Base-by-base conservation (phyloP, 2,888 invertebrate species). In the Trissonchulus latispiculum region DNA sequence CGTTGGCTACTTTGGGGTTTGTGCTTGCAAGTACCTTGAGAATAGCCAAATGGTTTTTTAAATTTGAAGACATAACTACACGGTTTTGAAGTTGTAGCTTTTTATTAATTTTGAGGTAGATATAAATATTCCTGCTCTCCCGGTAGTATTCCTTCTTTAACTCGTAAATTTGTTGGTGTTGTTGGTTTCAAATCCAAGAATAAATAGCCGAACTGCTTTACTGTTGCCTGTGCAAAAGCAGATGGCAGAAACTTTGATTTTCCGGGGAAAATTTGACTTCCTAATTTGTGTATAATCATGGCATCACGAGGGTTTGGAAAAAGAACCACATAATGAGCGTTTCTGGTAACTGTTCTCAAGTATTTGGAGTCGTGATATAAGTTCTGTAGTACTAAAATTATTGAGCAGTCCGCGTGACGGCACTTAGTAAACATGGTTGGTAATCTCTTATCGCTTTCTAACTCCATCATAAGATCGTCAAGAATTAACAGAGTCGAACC, bases 231-330 rank as follows among this genome's bases (percentile, higher is more conserved):
- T 3, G 31, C 69, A 68, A 68, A 68, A 15, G 69, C 69, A 8
- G 23, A 28, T 61, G 70, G 15, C 8, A 70, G 28, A 23, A 70
- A 59, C n/a, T 70, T 32, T 29, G 59, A 28, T 70, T 29, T 70
- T 2, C 37, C 28, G 23, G 37, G 70, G 23, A 36, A 70, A 23
- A 59, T 61, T 33, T 68, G 69, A 15, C 35, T 23, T 3, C 69
- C 69, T 68, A 68, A 36, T 8, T 32, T 68, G 36, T 3, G 23
- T 35, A 68, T 68, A 28, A 68, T 32, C 23, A n/a, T n/a, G 36
- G n/a, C n/a, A 68, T 68, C 69, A 35, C 69, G 2, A 32, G 36
- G 36, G 69, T 68, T 68, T 33, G 69, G 69, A 68, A 68, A 68
- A 33, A 68, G 33, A 18, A 68, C 69, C 69, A 68, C 36, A 36